Conservation (phyloP, 1,140 invertebrate species). For the Drosophila trapezifrons region DNA sequence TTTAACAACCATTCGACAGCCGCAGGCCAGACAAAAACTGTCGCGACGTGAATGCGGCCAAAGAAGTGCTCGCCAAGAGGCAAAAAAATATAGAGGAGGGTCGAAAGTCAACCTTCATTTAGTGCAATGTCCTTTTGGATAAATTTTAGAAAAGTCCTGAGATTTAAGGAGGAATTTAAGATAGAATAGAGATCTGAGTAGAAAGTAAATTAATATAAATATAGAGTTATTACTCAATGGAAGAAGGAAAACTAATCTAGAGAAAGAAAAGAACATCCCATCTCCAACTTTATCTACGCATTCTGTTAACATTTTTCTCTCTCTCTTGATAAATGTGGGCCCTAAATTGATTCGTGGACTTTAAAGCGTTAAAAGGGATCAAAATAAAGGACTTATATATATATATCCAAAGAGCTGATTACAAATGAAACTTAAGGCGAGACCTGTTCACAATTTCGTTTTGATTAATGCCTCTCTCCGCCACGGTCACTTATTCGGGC, state of each 20-base stretch:
- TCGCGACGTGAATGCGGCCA: conserved; percentile 60
- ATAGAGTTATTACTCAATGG: too few relatives aligned
- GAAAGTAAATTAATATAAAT: neutral
- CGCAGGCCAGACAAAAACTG: conserved; percentile 40
- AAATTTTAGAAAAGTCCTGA: neutral
- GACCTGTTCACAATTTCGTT: conserved; percentile 17
- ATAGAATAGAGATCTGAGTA: neutral
- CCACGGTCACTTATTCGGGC: conserved; percentile 33
- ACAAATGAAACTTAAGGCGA: neutral
- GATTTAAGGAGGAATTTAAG: neutral
- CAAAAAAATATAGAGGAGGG: neutral
- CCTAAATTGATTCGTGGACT: neutral
- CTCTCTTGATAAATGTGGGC: neutral
- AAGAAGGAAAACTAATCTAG: neutral
- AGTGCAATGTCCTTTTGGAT: conserved; percentile 38
- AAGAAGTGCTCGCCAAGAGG: conserved; percentile 44
- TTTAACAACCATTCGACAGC: conserved; percentile 5
- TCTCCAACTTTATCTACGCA: neutral
- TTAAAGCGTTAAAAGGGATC: neutral
- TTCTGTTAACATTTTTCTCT: conserved; percentile 9
- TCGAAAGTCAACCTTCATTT: neutral
- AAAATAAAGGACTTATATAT: neutral
- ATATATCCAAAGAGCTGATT: neutral
- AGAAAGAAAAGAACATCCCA: neutral
- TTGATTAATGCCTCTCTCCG: conserved; percentile 30